Conservation (phyloP, 1,140 invertebrate genomes). For the Papilio polytes region DNA sequence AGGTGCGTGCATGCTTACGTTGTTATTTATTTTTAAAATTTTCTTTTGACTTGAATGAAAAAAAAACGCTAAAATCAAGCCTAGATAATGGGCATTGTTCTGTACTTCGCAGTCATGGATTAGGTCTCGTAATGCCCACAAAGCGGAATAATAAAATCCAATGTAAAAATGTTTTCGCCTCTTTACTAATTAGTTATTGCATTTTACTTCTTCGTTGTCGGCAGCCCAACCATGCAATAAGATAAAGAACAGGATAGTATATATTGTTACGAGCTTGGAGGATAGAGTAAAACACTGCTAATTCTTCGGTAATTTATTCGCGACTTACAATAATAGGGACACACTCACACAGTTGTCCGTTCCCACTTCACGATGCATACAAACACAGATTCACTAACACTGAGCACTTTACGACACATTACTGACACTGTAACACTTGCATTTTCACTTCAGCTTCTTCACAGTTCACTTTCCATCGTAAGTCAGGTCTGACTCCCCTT, state of each 20-base stretch:
- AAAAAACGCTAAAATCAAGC: slow-evolving; percentile 51
- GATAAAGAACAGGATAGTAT: neutral
- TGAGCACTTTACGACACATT: too few species aligned
- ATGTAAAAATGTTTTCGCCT: neutral
- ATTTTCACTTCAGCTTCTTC: too few species aligned
- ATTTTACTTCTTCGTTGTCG: neutral
- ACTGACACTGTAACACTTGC: too few species aligned
- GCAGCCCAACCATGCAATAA: neutral
- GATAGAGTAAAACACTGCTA: too few species aligned
- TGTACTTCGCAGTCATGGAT: slow-evolving; percentile 34
- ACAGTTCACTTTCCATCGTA: too few species aligned
- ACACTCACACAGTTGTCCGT: too few species aligned
- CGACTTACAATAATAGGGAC: too few species aligned
- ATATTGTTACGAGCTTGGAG: too few species aligned
- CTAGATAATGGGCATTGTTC: slow-evolving; percentile 57
- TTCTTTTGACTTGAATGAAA: slow-evolving; percentile 41
- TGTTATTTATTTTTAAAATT: slow-evolving; percentile 58
- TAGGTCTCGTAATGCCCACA: slow-evolving; percentile 5
- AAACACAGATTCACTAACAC: too few species aligned
- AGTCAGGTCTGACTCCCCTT: too few species aligned
- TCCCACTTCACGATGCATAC: too few species aligned
- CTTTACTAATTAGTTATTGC: neutral
- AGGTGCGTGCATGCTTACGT: slow-evolving; percentile 39
- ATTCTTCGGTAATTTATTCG: too few species aligned
- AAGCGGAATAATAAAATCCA: neutral